phyloP scores from a whole-genome alignment of 2,797 vertebrate genomes.

The Triplophysa yarkandensis region DNA sequence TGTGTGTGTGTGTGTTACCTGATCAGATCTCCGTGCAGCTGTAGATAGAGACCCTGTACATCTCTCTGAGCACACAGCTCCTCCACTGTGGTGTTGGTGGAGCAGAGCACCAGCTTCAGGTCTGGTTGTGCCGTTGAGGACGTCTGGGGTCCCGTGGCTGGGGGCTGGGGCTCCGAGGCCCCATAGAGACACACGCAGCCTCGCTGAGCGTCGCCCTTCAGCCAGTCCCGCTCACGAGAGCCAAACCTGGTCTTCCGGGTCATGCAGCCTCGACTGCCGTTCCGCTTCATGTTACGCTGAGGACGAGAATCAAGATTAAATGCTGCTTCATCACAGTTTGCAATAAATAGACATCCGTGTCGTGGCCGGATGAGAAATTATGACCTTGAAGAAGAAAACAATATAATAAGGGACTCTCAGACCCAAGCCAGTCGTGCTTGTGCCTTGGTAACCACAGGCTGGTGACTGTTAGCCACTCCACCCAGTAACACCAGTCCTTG shows the following conservation, averaged over 20 bases:
- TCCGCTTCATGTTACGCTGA: constrained; percentile 92
- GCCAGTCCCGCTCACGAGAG: constrained; percentile 92
- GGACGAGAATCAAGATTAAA: constrained; percentile 33
- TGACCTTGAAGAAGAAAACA: not conserved
- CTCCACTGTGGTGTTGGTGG: constrained; percentile 84
- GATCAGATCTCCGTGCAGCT: constrained; percentile 92
- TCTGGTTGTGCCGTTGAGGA: constrained; percentile 77
- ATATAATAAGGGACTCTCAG: not conserved
- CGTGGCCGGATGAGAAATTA: not conserved
- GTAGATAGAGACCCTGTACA: constrained; percentile 83
- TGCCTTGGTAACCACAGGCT: constrained; percentile 10
- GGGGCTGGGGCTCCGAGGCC: constrained; percentile 70
- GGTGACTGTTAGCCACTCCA: constrained; percentile 18
- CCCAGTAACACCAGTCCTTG: constrained; percentile 37
- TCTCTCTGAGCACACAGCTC: constrained; percentile 87
- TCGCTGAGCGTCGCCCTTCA: constrained; percentile 84
- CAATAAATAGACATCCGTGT: not conserved
- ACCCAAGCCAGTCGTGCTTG: constrained; percentile 9
- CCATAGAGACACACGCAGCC: constrained; percentile 89
- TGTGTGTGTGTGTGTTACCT: constrained; percentile 75
- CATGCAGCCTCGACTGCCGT: constrained; percentile 85
- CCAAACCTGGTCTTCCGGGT: constrained; percentile 86
- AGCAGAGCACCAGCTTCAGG: constrained; percentile 89
- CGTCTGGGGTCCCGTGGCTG: constrained; percentile 70
- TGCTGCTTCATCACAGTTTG: not conserved